phyloP scores from a whole-genome alignment of 2,113 vertebrate species.

The Oplegnathus fasciatus region DNA sequence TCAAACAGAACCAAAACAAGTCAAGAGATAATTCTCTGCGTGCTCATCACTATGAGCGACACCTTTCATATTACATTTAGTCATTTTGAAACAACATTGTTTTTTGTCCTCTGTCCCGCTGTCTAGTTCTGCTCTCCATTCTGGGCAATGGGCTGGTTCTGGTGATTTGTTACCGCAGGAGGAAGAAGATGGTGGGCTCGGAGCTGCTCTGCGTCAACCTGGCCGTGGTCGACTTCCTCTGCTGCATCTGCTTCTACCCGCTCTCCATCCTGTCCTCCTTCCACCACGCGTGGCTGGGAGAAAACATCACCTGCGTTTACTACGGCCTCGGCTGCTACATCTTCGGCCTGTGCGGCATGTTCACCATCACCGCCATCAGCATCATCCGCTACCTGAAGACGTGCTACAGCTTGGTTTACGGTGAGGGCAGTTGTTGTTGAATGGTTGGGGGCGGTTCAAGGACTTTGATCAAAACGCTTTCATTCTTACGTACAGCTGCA shows the following conservation, averaged over 20 bases:
- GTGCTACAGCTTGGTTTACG: conserved; percentile 65
- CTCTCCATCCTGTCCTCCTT: conserved; percentile 82
- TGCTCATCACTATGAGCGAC: too few relatives aligned
- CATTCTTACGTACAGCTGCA: too few relatives aligned
- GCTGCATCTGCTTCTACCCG: conserved; percentile 81
- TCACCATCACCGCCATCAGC: conserved; percentile 81
- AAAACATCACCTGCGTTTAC: conserved; percentile 68
- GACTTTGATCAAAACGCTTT: background rate
- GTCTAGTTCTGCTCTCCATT: conserved; percentile 75
- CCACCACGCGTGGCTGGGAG: conserved; percentile 76
- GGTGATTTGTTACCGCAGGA: conserved; percentile 75
- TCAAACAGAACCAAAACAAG: too few relatives aligned
- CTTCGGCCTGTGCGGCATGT: conserved; percentile 82
- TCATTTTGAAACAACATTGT: too few relatives aligned
- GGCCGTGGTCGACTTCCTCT: conserved; percentile 79
- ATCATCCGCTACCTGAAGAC: conserved; percentile 78
- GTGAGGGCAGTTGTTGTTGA: conserved; percentile 47
- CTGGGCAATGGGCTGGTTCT: conserved; percentile 81
- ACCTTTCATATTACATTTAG: too few relatives aligned
- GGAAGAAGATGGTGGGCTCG: conserved; percentile 74
- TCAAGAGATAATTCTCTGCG: too few relatives aligned
- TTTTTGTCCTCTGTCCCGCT: background rate
- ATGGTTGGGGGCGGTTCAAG: background rate
- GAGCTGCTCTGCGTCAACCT: conserved; percentile 83
- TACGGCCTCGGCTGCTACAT: conserved; percentile 80